These are phyloP conservation scores for Nemotelus pantherinus DNA, from an alignment of 2,888 invertebrate species.

Conservation along the genomic window DNA sequence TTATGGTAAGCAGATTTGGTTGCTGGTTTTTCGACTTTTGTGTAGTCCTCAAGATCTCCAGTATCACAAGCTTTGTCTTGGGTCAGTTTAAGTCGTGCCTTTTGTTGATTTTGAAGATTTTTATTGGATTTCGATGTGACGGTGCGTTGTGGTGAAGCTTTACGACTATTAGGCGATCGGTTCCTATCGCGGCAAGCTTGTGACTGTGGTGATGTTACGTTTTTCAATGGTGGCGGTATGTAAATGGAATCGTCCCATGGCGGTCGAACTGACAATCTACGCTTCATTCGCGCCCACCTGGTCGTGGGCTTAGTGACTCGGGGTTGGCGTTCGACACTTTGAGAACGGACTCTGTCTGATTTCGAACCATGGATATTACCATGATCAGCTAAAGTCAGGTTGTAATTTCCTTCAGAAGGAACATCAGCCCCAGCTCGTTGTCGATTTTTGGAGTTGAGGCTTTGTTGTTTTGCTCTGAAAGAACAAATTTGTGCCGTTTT, in stretches of 20 bases:
- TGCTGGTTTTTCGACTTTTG: not conserved
- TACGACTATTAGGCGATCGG: not conserved
- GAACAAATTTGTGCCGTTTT: not conserved
- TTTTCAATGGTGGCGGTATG: conserved; percentile 20
- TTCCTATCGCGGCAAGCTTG: not conserved
- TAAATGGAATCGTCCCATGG: conserved; percentile 35
- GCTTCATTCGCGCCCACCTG: conserved; percentile 6
- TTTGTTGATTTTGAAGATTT: conserved; percentile 4
- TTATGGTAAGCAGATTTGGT: conserved; percentile 3
- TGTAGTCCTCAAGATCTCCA: not conserved
- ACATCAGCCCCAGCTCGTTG: conserved; percentile 18
- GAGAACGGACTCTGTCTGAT: not conserved
- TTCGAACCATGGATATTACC: not conserved
- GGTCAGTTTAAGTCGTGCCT: not conserved
- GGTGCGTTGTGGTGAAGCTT: not conserved
- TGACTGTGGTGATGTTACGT: not conserved
- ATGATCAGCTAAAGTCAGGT: not conserved
- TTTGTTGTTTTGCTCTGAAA: not conserved
- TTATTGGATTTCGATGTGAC: not conserved
- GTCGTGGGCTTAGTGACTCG: conserved; percentile 10
- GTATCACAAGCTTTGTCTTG: conserved; percentile 16
- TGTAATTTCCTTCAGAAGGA: not conserved
- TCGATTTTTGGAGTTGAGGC: not conserved
- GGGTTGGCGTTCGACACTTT: not conserved
- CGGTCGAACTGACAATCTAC: conserved; percentile 12